Base-by-base conservation (phyloP, 2,797 vertebrate genomes). In the Lycodopsis pacificus region DNA sequence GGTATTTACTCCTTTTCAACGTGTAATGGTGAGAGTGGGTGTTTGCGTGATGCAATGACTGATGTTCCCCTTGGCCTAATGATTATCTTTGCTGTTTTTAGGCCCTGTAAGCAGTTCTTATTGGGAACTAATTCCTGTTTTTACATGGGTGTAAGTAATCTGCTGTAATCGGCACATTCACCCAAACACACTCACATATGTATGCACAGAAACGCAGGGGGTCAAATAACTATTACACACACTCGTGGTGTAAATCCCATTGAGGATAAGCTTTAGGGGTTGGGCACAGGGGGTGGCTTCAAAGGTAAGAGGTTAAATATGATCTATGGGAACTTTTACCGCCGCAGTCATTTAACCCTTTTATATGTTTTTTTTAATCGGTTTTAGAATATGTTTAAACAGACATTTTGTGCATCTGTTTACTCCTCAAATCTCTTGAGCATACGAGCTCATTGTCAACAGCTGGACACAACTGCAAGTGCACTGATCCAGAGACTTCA, bases 71-170 rank as follows among this genome's bases (percentile, higher is more conserved):
- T 80, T 84, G 80, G 72, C 78, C 81, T 84, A 83, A 84, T 92
- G 90, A 93, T 94, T 91, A 93, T 93, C 91, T 91, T 93, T 90
- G 77, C 72, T 44, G 48, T 89, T 94, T 94, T 92, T 92, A 91
- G 88, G 82, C 80, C 88, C 87, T 89, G 88, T 92, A 92, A 94
- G 93, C 91, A 93, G 79, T 90, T 93, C 91, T 92, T 92, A 93
- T 92, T 88, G 84, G 83, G 79, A 88, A 88, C 87, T 94, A 95
- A 94, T 94, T 92, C 92, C 92, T 92, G 85, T 93, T 94, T 93
- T 90, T 89, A 86, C 77, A 77, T 53, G 90, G 80, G 90, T 93
- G 91, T 93, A 93, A 93, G 90, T 94, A 95, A 94, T 94, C 94
- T 94, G 88, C 84, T 90, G 84, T 93, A 94, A 94, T 93, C 90